Base-by-base conservation (phyloP, 2,888 invertebrate species). In the Agrotis puta region DNA sequence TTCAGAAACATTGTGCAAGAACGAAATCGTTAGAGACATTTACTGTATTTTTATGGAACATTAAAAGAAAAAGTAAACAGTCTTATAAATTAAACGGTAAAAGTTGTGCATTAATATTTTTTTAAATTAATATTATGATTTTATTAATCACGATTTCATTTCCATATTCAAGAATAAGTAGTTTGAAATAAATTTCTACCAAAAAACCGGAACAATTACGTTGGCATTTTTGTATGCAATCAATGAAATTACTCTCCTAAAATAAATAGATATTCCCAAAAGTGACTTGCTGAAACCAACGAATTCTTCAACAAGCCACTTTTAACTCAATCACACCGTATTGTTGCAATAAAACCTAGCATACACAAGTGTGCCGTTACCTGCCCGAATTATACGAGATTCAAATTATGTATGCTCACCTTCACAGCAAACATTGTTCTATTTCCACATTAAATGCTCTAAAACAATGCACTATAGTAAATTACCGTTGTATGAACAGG, bases 371-470 rank as follows among this genome's bases (percentile, higher is more conserved):
- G 16, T 24, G 11, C 73, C 69, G 75, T 81, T 81, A 78, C 56
- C 7, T 54, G 70, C 24, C 62, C 67, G 67, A 76, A 79, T 68
- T 81, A 68, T 54, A 50, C 59, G 63, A 61, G 39, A 74, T 61
- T 62, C 73, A 70, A 81, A 74, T 73, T 64, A 78, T 76, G 70
- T 73, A 74, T 78, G 82, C 77, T 86, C 77, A 85, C 85, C 83
- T 87, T 86, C 84, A 82, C 82, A 82, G 62, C 58, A 6, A 77
- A 77, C 83, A 83, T 84, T 85, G 84, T 84, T 81, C 75, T 83
- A 77, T 83, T 81, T 79, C 68, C 77, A 76, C 74, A 83, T 79
- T 57, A 82, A 77, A 57, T 64, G 2, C 20, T 75, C 14, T 64
- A 56, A 63, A 79, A 83, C 83, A 77, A 82, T 77, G 73, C 48